Percentiles rank a stretch among this genome's conserved stretches.
phyloP scores from a whole-genome alignment of 2,888 invertebrate genomes.

The Idaea straminata region DNA sequence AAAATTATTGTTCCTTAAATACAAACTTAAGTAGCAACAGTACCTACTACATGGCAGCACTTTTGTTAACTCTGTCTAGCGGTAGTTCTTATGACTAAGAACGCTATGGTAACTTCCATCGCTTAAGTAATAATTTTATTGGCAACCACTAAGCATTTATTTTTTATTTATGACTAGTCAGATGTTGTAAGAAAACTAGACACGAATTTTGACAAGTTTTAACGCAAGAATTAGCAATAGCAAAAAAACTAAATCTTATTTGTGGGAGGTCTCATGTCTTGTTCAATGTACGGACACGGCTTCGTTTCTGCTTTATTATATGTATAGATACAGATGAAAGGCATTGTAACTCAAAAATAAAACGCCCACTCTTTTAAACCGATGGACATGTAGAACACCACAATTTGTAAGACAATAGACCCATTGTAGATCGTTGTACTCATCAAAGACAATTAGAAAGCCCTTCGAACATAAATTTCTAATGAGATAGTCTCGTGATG shows the following conservation, averaged over 20 bases:
- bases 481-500: constrained; percentile 54
- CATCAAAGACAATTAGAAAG: constrained; percentile 52
- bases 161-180: not conserved
- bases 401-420: constrained; percentile 33
- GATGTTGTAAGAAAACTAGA: not conserved
- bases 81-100: no score
- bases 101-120: no score
- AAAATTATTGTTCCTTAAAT: not conserved
- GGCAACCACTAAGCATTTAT: not conserved
- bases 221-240: constrained; percentile 16
- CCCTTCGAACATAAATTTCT: constrained; percentile 45
- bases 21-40: not conserved
- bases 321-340: constrained; percentile 14
- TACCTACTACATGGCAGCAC: not conserved
- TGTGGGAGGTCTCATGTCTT: constrained; percentile 24
- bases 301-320: no score
- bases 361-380: constrained; percentile 30
- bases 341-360: constrained; percentile 30
- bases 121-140: no score
- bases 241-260: constrained; percentile 20
- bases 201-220: not conserved
- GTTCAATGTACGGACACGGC: not conserved
- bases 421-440: constrained; percentile 32
- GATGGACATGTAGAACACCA: constrained; percentile 26
- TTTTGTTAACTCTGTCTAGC: no score